Evolutionary conservation across 2,113 vertebrate genomes (phyloP).

Genomic region (Gadus macrocephalus): DNA sequence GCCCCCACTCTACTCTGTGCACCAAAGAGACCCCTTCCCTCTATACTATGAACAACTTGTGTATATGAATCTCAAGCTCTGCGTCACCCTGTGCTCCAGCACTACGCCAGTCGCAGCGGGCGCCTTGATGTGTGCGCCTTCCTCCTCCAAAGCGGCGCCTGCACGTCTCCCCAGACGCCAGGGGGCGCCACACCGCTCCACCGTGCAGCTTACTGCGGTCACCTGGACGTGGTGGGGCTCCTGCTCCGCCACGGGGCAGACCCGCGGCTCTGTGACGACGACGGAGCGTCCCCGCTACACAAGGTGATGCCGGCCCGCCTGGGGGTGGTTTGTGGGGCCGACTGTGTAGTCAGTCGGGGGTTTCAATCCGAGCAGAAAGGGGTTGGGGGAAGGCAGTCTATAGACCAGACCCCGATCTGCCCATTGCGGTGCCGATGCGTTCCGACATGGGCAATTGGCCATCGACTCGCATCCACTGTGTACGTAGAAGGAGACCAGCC

Average conservation of each 20-base stretch:
- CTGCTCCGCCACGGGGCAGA: slow-evolving; percentile 76
- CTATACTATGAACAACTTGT: no score
- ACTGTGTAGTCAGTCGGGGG: no score
- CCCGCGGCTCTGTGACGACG: slow-evolving; percentile 72
- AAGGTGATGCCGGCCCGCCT: slow-evolving; percentile 69
- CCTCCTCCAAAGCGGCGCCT: slow-evolving; percentile 57
- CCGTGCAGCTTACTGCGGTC: slow-evolving; percentile 85
- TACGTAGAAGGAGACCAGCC: no score
- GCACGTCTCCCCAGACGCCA: slow-evolving; percentile 74
- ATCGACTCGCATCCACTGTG: no score
- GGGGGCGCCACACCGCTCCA: slow-evolving; percentile 87
- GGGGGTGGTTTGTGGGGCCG: no score
- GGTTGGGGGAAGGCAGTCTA: background rate
- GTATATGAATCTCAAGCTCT: no score
- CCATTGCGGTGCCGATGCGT: no score
- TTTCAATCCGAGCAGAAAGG: no score
- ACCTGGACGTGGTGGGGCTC: slow-evolving; percentile 69
- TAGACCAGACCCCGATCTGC: no score
- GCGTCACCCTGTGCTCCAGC: slow-evolving; percentile 60
- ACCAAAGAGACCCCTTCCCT: no score
- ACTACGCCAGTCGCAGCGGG: slow-evolving; percentile 87
- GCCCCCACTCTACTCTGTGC: no score
- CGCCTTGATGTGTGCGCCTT: slow-evolving; percentile 58
- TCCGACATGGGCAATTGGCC: background rate
- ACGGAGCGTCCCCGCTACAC: slow-evolving; percentile 80